These are phyloP conservation scores for Phrynocephalus vlangalii DNA, from an alignment of 2,797 vertebrate species.

Conservation along the genomic window DNA sequence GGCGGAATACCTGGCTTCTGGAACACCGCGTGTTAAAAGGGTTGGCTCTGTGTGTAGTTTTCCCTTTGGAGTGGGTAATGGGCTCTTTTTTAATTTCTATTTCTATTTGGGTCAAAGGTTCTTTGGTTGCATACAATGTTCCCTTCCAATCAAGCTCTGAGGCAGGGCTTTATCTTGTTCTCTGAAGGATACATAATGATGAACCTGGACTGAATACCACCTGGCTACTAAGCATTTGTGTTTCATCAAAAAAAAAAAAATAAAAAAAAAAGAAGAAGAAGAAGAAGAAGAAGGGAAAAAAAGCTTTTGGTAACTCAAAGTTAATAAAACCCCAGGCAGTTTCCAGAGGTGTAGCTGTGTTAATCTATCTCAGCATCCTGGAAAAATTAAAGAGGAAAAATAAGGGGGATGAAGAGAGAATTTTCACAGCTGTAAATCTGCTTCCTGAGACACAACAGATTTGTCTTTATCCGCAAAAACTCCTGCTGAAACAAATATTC, in stretches of 20 bases:
- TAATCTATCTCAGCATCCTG: not conserved
- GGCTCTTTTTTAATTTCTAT: not conserved
- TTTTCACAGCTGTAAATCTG: too few relatives aligned
- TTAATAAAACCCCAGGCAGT: too few relatives aligned
- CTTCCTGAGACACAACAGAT: too few relatives aligned
- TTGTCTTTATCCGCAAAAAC: too few relatives aligned
- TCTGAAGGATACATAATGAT: not conserved
- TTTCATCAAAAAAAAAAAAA: too few relatives aligned
- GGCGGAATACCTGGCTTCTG: not conserved
- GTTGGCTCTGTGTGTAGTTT: not conserved
- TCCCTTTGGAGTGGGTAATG: not conserved
- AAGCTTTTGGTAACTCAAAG: too few relatives aligned
- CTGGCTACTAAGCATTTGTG: not conserved
- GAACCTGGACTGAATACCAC: not conserved
- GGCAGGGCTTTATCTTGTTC: not conserved
- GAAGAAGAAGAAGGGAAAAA: too few relatives aligned
- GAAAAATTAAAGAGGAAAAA: not conserved
- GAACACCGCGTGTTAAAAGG: not conserved
- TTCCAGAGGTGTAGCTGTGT: too few relatives aligned
- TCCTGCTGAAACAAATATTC: too few relatives aligned
- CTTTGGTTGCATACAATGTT: not conserved
- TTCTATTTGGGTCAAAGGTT: not conserved
- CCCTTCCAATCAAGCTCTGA: not conserved
- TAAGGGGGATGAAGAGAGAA: too few relatives aligned
- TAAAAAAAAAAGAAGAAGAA: too few relatives aligned